Conservation (phyloP, 2,113 vertebrate species). For the Brachyistius frenatus region DNA sequence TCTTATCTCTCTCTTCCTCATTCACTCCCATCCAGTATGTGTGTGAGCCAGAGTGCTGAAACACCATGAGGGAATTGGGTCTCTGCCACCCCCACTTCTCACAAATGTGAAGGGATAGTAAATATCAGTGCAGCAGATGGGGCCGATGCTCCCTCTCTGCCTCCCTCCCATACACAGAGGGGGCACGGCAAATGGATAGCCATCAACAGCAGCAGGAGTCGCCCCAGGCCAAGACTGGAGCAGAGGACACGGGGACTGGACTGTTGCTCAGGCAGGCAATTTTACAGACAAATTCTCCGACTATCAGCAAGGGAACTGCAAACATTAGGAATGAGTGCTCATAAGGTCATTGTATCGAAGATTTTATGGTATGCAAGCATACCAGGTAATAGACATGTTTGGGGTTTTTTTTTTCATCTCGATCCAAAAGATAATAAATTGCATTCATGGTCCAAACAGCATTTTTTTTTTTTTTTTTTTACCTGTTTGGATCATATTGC, state of each 20-base stretch:
- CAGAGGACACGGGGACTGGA: constrained; percentile 62
- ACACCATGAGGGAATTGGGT: constrained; percentile 74
- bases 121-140: constrained; percentile 82
- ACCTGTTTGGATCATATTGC: constrained; percentile 44
- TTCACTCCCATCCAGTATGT: constrained; percentile 31
- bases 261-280: constrained; percentile 69
- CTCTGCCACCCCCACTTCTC: constrained; percentile 53
- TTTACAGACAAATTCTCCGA: constrained; percentile 64
- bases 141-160: constrained; percentile 72
- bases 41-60: constrained; percentile 67
- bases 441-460: constrained; percentile 31
- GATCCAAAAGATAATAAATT: constrained; percentile 55
- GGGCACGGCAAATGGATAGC: constrained; percentile 78
- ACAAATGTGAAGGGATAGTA: constrained; percentile 75
- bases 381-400: constrained; percentile 23
- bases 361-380: constrained; percentile 43
- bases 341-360: constrained; percentile 40
- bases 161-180: constrained; percentile 54
- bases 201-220: constrained; percentile 80
- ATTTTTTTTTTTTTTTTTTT: not conserved
- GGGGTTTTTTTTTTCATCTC: constrained; percentile 57
- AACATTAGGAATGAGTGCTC: constrained; percentile 39
- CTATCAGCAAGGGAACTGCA: constrained; percentile 47
- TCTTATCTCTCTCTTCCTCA: constrained; percentile 23
- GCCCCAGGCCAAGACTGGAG: constrained; percentile 76